Conservation (phyloP, 2,113 vertebrate genomes). For the Anas platyrhynchos region DNA sequence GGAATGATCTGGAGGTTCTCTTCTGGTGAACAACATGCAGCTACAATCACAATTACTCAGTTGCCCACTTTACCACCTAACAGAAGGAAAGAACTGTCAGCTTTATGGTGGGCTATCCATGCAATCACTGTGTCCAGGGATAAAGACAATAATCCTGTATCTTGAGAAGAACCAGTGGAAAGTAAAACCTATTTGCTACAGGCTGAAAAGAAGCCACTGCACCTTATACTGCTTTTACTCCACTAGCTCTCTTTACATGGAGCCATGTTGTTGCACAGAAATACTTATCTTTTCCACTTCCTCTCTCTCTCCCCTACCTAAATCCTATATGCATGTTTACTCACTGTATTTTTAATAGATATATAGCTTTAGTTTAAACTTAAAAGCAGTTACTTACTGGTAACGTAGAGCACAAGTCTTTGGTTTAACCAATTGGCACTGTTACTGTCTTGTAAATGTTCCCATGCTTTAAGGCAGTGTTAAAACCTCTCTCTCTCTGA, state of each 20-base stretch:
- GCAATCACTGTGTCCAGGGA: not conserved
- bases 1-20: not conserved
- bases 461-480: not conserved
- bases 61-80: not conserved
- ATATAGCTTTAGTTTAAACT: slow-evolving; percentile 56
- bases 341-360: not conserved
- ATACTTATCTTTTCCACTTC: not conserved
- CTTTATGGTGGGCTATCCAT: not conserved
- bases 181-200: not conserved
- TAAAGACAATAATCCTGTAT: not conserved
- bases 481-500: slow-evolving; percentile 59
- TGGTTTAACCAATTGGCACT: slow-evolving; percentile 22
- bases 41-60: not conserved
- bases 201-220: not conserved
- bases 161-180: not conserved
- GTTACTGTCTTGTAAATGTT: not conserved
- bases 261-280: slow-evolving; percentile 73
- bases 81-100: not conserved
- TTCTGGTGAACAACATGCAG: not conserved
- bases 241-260: slow-evolving; percentile 62
- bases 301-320: not conserved
- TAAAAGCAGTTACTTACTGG: not conserved
- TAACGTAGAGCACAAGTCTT: slow-evolving; percentile 11
- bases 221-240: not conserved
- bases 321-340: slow-evolving; percentile 45